phyloP scores from a whole-genome alignment of 2,113 vertebrate genomes.

The Gambusia affinis region DNA sequence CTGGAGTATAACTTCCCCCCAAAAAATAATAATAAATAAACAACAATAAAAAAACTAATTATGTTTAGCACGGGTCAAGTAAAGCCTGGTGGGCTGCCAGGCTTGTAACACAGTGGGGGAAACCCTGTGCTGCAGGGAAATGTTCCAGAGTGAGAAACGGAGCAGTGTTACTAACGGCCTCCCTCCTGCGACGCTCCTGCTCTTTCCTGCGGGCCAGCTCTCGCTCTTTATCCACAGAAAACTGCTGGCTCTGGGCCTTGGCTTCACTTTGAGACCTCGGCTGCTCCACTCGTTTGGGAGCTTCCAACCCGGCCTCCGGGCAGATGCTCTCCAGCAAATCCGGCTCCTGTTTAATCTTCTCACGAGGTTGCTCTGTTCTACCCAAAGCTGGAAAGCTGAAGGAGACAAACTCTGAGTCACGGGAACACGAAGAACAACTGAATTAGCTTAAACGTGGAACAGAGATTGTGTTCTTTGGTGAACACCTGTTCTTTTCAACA shows the following conservation, averaged over 20 bases:
- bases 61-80: too few relatives aligned
- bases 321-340: slow-evolving; percentile 40
- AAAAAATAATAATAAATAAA: too few relatives aligned
- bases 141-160: neutral
- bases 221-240: slow-evolving; percentile 70
- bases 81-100: too few relatives aligned
- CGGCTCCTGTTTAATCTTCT: slow-evolving; percentile 24
- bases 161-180: slow-evolving; percentile 83
- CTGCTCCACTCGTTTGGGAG: slow-evolving; percentile 34
- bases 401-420: neutral
- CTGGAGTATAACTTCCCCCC: too few relatives aligned
- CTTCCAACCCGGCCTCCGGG: slow-evolving; percentile 40
- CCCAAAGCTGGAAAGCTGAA: slow-evolving; percentile 37
- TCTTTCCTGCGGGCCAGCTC: slow-evolving; percentile 87
- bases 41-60: too few relatives aligned
- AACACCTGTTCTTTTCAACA: slow-evolving; percentile 73
- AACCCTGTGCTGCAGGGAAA: too few relatives aligned
- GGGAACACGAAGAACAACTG: neutral
- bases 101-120: too few relatives aligned
- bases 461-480: neutral
- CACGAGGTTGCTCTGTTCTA: slow-evolving; percentile 28
- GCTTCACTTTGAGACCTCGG: slow-evolving; percentile 28
- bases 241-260: slow-evolving; percentile 40
- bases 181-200: slow-evolving; percentile 88
- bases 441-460: too few relatives aligned